Base-by-base conservation (phyloP, 1,140 invertebrate species). In the Pseudomyrmex pallidus region DNA sequence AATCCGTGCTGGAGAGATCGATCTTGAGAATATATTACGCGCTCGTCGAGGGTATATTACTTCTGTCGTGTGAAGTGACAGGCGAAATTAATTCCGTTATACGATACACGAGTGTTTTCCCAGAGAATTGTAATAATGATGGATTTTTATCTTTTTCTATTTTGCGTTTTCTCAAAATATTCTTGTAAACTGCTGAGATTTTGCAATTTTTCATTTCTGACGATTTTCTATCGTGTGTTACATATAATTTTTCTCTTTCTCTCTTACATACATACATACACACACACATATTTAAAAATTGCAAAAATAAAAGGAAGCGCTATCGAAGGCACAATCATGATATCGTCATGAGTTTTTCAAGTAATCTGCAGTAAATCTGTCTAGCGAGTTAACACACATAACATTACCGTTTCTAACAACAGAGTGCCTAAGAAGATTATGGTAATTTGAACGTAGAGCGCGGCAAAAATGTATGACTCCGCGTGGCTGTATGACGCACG, bases 401-500 rank as follows among this genome's bases (percentile, higher is more conserved):
- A 61, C n/a, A 15, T 56, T n/a, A 46, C 2, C 17, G 7, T 15
- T 13, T 56, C 22, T 12, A 22, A 52, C 15, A 62, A 10, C 2
- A 22, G 46, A 9, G 35, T 46, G 52, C 17, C 13, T 46, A 78
- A 78, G 67, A 78, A 22, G 67, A 54, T 72, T 61, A 61, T 35
- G 50, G 7, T 72, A 72, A 70, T 80, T 80, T 22, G 66, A 54
- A 22, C 44, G 17, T 78, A 46, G 1, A 10, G 35, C 35, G 15
- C 15, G 15, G 20, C 54, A 80, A 80, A 80, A 80, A 80, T 80
- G 44, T 61, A 7, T 78, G 70, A 59, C 44, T 20, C 66, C 20
- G 52, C 35, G 2, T 25, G 22, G 22, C 22, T 22, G 63, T 68
- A 68, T 78, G 64, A 78, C 76, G 76, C 66, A 72, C 76, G 54